These are phyloP conservation scores for Melikaiella ostensackeni DNA, from an alignment of 2,888 invertebrate species.

Conservation along the genomic window DNA sequence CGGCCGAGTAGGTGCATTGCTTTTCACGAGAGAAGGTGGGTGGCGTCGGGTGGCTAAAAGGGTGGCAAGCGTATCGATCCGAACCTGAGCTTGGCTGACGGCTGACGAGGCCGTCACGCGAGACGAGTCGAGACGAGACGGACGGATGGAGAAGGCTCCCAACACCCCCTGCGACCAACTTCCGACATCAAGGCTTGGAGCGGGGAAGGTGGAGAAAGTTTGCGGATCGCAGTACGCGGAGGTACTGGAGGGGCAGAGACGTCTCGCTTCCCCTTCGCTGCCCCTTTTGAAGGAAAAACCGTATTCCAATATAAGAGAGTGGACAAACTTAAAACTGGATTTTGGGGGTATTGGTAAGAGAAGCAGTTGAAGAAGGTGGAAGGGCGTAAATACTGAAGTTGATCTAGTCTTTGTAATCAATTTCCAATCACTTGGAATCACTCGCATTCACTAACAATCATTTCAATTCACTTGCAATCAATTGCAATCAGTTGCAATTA, in stretches of 20 bases:
- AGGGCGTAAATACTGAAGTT: too few relatives aligned
- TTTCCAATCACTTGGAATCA: too few relatives aligned
- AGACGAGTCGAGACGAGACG: slow-evolving; percentile 76
- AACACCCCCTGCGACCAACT: slow-evolving; percentile 51
- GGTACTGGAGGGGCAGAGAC: slow-evolving; percentile 36
- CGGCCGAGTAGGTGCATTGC: slow-evolving; percentile 73
- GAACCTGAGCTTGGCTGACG: slow-evolving; percentile 75
- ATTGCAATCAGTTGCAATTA: too few relatives aligned
- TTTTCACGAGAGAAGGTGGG: slow-evolving; percentile 68
- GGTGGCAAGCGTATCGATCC: slow-evolving; percentile 77
- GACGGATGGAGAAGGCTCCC: slow-evolving; percentile 67
- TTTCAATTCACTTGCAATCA: too few relatives aligned
- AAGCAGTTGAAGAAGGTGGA: neutral
- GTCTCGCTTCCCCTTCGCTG: slow-evolving; percentile 7
- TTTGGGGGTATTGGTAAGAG: neutral
- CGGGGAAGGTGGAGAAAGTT: slow-evolving; percentile 45
- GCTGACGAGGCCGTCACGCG: slow-evolving; percentile 78
- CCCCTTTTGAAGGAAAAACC: slow-evolving; percentile 11
- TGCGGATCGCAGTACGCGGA: slow-evolving; percentile 19
- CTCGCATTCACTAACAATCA: too few relatives aligned
- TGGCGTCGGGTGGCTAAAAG: slow-evolving; percentile 52
- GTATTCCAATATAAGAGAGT: slow-evolving; percentile 15
- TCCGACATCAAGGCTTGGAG: slow-evolving; percentile 50
- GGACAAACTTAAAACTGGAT: slow-evolving; percentile 16
- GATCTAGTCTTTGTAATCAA: too few relatives aligned